Conservation (phyloP, 2,113 vertebrate genomes). For the Azemiops feae region DNA sequence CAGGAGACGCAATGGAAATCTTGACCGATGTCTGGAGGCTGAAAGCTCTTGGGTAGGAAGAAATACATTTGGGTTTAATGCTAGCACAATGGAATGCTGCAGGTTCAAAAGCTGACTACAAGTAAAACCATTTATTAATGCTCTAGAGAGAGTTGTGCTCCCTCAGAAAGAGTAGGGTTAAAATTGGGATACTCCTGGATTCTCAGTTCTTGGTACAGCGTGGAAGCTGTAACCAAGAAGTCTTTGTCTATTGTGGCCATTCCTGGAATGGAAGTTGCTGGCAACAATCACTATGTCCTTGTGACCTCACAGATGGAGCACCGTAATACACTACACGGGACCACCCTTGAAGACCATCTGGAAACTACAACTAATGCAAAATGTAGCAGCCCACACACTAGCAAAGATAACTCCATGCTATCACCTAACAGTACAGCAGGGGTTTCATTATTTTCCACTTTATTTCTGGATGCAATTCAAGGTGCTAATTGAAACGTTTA, state of each 20-base stretch:
- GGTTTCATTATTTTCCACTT: not conserved
- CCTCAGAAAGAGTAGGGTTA: not conserved
- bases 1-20: not conserved
- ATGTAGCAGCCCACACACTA: not conserved
- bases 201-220: not conserved
- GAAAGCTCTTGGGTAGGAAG: not conserved
- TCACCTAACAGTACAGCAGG: not conserved
- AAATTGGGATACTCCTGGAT: not conserved
- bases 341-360: not conserved
- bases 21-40: not conserved
- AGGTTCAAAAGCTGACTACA: not conserved
- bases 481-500: not conserved
- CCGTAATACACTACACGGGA: not conserved
- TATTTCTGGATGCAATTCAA: not conserved
- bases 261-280: not conserved
- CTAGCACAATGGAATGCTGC: not conserved
- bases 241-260: not conserved
- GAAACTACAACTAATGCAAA: not conserved
- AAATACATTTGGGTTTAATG: not conserved
- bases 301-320: not conserved
- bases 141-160: not conserved
- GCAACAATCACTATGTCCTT: not conserved
- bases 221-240: not conserved
- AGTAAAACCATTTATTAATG: not conserved
- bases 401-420: not conserved